Evolutionary conservation across 2,113 vertebrate species (phyloP).

Genomic region (Microcebus griseorufus): DNA sequence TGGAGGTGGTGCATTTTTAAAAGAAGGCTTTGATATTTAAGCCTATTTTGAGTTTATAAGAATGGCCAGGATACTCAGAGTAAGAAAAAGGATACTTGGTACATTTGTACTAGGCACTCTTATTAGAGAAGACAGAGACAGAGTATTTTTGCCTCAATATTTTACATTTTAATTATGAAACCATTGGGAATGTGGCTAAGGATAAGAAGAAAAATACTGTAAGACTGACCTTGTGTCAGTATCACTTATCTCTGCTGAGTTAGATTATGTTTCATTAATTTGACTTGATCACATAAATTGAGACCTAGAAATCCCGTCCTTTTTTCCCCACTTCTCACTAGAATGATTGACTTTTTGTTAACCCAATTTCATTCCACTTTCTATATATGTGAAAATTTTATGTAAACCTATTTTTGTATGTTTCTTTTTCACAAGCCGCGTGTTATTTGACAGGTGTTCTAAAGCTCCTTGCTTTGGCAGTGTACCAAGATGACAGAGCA

Average conservation of each 20-base stretch:
- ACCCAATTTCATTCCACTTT: constrained; percentile 40
- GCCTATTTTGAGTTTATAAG: constrained; percentile 23
- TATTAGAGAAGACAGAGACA: constrained; percentile 16
- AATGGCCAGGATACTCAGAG: constrained; percentile 27
- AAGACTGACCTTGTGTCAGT: background rate
- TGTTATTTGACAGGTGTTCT: constrained; percentile 85
- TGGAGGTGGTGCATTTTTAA: background rate
- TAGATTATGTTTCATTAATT: constrained; percentile 33
- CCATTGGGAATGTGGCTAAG: constrained; percentile 11
- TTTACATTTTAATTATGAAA: constrained; percentile 63
- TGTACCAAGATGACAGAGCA: constrained; percentile 84
- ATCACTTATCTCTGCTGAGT: background rate
- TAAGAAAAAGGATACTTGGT: constrained; percentile 20
- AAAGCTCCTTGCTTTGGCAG: constrained; percentile 80
- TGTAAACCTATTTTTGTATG: constrained; percentile 61
- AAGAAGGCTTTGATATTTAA: constrained; percentile 35
- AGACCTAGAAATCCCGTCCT: constrained; percentile 58
- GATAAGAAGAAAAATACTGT: constrained; percentile 39
- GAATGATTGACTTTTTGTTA: constrained; percentile 65
- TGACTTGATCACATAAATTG: constrained; percentile 23
- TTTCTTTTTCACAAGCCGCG: constrained; percentile 71
- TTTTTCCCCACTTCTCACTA: constrained; percentile 25
- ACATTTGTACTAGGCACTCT: background rate
- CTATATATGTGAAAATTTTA: constrained; percentile 61
- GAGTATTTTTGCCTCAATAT: constrained; percentile 39